Evolutionary conservation across 1,140 invertebrate species (phyloP).

Genomic region (Diuraphis noxia): DNA sequence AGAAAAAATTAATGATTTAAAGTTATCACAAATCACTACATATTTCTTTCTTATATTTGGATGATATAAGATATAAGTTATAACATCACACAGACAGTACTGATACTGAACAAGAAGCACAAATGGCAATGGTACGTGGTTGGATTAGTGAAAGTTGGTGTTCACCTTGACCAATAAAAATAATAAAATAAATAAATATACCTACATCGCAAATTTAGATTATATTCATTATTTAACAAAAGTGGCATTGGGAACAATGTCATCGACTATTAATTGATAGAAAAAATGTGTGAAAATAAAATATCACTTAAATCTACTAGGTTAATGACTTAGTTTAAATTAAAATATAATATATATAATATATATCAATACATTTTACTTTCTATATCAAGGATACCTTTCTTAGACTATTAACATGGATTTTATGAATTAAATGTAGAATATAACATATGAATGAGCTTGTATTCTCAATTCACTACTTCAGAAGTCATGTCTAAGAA

Average conservation of each 20-base stretch:
- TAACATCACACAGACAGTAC: constrained; percentile 19
- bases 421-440: neutral
- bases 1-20: constrained; percentile 50
- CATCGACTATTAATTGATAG: constrained; percentile 22
- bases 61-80: neutral
- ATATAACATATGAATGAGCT: neutral
- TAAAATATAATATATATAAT: constrained; percentile 33
- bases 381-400: neutral
- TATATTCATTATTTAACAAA: constrained; percentile 42
- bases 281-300: constrained; percentile 36
- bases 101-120: constrained; percentile 47
- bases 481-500: neutral
- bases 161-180: constrained; percentile 53
- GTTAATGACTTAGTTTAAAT: constrained; percentile 38
- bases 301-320: neutral
- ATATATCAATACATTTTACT: neutral
- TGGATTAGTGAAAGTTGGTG: constrained; percentile 51
- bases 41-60: constrained; percentile 49
- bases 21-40: constrained; percentile 28
- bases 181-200: constrained; percentile 26
- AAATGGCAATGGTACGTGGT: constrained; percentile 16
- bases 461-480: neutral
- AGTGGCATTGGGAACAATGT: constrained; percentile 50
- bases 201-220: constrained; percentile 44
- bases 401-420: neutral